phyloP scores from a whole-genome alignment of 2,797 vertebrate genomes.

The Lindbergichthys nudifrons region DNA sequence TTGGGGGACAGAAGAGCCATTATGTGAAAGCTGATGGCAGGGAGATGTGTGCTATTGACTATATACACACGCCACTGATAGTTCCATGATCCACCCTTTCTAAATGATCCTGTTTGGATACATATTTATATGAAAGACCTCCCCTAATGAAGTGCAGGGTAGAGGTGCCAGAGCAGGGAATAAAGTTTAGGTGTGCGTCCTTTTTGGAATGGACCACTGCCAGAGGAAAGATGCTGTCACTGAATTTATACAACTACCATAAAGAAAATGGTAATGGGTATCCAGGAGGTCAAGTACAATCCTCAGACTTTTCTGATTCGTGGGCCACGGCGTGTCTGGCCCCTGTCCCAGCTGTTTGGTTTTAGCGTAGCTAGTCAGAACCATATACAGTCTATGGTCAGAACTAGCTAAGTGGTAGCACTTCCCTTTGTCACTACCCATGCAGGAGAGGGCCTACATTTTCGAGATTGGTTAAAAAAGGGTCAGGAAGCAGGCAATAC shows the following conservation, averaged over 20 bases:
- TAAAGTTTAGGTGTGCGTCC: background rate
- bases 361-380: background rate
- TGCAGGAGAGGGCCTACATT: background rate
- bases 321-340: background rate
- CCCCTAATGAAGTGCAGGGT: background rate
- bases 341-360: background rate
- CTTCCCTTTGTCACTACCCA: background rate
- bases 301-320: background rate
- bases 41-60: slow-evolving; percentile 45
- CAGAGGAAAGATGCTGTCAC: slow-evolving; percentile 10
- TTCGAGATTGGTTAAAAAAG: slow-evolving; percentile 14
- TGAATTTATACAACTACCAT: background rate
- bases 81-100: background rate
- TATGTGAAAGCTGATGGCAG: slow-evolving; percentile 55
- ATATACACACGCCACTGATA: slow-evolving; percentile 18
- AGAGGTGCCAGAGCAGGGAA: background rate
- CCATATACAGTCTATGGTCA: too few relatives aligned
- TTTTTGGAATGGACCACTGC: background rate
- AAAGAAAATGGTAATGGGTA: slow-evolving; percentile 1
- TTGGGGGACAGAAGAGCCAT: slow-evolving; percentile 61
- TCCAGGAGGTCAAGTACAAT: slow-evolving; percentile 4
- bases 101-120: background rate
- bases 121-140: background rate
- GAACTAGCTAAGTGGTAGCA: background rate
- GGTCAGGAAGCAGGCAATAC: slow-evolving; percentile 5